These are phyloP conservation scores for Anas platyrhynchos DNA, from an alignment of 2,113 vertebrate genomes.

Conservation along the genomic window DNA sequence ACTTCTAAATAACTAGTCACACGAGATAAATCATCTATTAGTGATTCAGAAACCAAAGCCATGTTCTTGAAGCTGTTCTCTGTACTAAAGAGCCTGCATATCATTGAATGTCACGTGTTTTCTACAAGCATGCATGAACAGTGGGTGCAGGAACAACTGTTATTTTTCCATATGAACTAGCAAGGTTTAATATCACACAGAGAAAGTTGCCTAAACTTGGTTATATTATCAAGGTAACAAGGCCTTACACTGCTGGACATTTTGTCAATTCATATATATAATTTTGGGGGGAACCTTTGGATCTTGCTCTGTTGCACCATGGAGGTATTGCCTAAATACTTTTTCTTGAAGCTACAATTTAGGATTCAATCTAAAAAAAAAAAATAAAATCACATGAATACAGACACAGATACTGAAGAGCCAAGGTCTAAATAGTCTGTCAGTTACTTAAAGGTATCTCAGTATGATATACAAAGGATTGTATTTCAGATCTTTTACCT, in stretches of 20 bases:
- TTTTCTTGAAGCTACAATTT: not conserved
- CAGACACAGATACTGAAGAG: not conserved
- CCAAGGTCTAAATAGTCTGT: not conserved
- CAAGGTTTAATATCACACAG: not conserved
- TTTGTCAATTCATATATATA: not conserved
- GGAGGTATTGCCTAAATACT: not conserved
- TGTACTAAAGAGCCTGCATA: not conserved
- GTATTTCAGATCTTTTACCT: not conserved
- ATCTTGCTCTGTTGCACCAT: not conserved
- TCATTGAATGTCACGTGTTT: not conserved
- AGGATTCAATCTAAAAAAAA: not conserved
- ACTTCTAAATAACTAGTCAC: not conserved
- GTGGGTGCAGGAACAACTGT: not conserved
- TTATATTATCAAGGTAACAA: not conserved
- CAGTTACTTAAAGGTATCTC: not conserved
- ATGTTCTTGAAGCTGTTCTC: fast-evolving
- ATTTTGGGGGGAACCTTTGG: not conserved
- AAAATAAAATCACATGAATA: not conserved
- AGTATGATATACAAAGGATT: not conserved
- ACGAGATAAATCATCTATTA: not conserved
- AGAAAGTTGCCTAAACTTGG: not conserved
- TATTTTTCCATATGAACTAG: not conserved
- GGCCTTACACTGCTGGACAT: fast-evolving
- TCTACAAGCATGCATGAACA: not conserved
- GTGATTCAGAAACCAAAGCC: not conserved